Percentiles rank a stretch among this genome's conserved stretches.
Conservation (phyloP, 2,797 vertebrate genomes). For the Florisuga fusca region DNA sequence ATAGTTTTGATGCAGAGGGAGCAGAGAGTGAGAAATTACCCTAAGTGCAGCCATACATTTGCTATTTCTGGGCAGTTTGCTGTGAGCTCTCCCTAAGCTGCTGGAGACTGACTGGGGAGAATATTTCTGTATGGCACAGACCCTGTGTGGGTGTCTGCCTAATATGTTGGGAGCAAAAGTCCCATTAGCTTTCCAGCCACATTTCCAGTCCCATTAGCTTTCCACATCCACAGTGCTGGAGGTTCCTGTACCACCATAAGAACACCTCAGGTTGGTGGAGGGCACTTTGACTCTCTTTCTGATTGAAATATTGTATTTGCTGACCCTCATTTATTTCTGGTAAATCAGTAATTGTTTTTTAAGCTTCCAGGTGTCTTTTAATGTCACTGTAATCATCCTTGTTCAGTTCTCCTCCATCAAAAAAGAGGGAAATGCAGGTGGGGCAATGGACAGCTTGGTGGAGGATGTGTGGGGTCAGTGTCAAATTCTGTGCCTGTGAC, state of each 20-base stretch:
- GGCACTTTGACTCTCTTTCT: background rate
- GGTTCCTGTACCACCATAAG: background rate
- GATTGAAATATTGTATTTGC: background rate
- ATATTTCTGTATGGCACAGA: background rate
- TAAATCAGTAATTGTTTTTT: background rate
- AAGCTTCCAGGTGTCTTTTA: background rate
- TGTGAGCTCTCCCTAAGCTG: background rate
- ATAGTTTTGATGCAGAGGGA: background rate
- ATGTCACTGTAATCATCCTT: background rate
- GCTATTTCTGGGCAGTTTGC: background rate
- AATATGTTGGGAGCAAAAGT: background rate
- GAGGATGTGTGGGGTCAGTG: fast-evolving
- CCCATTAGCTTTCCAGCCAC: background rate
- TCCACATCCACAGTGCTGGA: background rate
- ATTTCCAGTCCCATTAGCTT: background rate
- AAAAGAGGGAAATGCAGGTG: background rate
- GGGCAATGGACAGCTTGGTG: fast-evolving
- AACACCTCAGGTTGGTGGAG: background rate
- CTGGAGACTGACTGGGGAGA: background rate
- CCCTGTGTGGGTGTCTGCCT: background rate
- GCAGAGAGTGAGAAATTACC: background rate
- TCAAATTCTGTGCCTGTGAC: fast-evolving
- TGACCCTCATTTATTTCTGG: background rate
- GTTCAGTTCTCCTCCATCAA: background rate
- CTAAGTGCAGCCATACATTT: background rate